Evolutionary conservation across 2,113 vertebrate species (phyloP).

Genomic region (Oceanodroma tethys): DNA sequence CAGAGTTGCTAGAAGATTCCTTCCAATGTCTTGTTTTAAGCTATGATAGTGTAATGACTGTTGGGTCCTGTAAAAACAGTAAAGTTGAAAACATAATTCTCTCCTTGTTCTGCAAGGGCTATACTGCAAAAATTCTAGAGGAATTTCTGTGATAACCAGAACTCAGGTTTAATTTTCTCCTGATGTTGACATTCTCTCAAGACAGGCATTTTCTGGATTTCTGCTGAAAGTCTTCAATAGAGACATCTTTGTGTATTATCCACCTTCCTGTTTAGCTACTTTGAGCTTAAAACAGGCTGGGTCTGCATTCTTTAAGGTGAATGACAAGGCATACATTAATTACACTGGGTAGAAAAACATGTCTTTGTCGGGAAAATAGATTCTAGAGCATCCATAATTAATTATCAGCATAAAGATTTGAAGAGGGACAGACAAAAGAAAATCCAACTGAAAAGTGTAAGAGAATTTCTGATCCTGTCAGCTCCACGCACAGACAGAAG

Average conservation of each 20-base stretch:
- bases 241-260: not conserved
- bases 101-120: not conserved
- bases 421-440: not conserved
- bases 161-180: not conserved
- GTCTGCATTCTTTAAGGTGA: not conserved
- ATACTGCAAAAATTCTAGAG: not conserved
- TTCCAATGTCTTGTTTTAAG: not conserved
- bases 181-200: not conserved
- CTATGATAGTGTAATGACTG: not conserved
- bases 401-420: not conserved
- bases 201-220: not conserved
- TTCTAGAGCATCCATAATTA: not conserved
- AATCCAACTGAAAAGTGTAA: not conserved
- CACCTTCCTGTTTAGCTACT: not conserved
- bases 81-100: not conserved
- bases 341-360: not conserved
- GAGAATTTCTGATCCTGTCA: not conserved
- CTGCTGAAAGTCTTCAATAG: not conserved
- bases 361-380: not conserved
- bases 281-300: not conserved
- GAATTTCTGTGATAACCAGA: not conserved
- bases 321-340: not conserved
- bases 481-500: not conserved
- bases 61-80: not conserved
- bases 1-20: not conserved